A percentile compares a stretch with the other conserved stretches of the same genome.
Evolutionary conservation across 2,888 invertebrate species (phyloP).

Genomic region (Torymus texanus): DNA sequence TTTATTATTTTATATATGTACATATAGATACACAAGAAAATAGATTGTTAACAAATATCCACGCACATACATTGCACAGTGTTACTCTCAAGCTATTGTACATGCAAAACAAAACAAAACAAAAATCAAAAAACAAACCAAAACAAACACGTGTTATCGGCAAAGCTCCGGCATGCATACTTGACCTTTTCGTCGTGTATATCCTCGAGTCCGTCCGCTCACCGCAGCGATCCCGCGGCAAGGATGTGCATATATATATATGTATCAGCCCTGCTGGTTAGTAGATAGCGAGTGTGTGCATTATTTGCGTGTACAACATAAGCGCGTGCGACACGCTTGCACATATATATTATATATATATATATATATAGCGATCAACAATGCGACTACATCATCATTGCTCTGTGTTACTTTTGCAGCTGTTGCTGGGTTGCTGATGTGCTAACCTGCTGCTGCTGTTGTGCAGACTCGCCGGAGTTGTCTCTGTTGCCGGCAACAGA

Average conservation of each 20-base stretch:
- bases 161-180: slow-evolving; percentile 65
- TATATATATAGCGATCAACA: slow-evolving; percentile 63
- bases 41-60: too few relatives aligned
- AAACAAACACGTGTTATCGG: slow-evolving; percentile 24
- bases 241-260: too few relatives aligned
- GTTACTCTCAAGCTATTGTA: too few relatives aligned
- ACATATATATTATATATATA: slow-evolving; percentile 58
- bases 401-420: slow-evolving; percentile 57
- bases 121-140: slow-evolving; percentile 47
- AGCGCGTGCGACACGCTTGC: slow-evolving; percentile 61
- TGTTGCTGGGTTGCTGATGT: slow-evolving; percentile 67
- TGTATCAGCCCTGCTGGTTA: slow-evolving; percentile 51
- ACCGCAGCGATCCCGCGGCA: too few relatives aligned
- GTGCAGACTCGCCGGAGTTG: slow-evolving; percentile 20
- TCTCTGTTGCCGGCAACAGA: slow-evolving; percentile 46
- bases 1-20: too few relatives aligned
- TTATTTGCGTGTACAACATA: too few relatives aligned
- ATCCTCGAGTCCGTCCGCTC: slow-evolving; percentile 33
- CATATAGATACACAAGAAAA: too few relatives aligned
- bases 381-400: slow-evolving; percentile 61
- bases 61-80: too few relatives aligned
- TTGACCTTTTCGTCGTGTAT: slow-evolving; percentile 71
- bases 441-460: slow-evolving; percentile 73
- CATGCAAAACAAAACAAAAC: background rate
- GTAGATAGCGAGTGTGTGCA: slow-evolving; percentile 16